Percentiles rank a stretch among this genome's conserved stretches.
phyloP scores from a whole-genome alignment of 2,797 vertebrate genomes.

The Lophotriccus pileatus region DNA sequence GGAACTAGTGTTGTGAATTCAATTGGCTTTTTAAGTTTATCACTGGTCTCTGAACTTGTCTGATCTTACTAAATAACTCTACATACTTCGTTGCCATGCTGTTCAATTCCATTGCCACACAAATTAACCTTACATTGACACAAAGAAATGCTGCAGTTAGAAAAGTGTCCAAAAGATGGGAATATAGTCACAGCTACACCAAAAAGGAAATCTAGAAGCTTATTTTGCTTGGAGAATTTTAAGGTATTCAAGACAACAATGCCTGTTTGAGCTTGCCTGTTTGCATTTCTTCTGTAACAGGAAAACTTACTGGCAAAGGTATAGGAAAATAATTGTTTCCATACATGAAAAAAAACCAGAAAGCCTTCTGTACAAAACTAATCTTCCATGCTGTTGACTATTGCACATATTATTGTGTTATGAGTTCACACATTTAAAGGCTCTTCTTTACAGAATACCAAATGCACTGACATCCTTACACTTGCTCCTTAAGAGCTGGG shows the following conservation, averaged over 20 bases:
- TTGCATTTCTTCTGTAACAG: neutral
- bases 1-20: neutral
- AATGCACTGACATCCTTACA: neutral
- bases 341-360: neutral
- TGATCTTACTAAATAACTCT: neutral
- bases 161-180: neutral
- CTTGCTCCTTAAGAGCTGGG: neutral
- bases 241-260: neutral
- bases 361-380: neutral
- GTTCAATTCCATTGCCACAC: neutral
- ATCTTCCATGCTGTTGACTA: neutral
- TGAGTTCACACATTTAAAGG: neutral
- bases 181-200: neutral
- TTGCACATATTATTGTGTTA: neutral
- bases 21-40: neutral
- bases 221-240: neutral
- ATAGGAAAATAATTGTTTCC: neutral
- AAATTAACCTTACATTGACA: neutral
- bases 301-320: neutral
- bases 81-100: neutral
- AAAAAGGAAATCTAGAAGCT: neutral
- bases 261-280: neutral
- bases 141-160: neutral
- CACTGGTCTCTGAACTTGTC: neutral
- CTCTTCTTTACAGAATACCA: neutral